A percentile compares a stretch with the other conserved stretches of the same genome.
These are phyloP conservation scores for Euproctis similis DNA, from an alignment of 2,888 invertebrate species.

Conservation along the genomic window DNA sequence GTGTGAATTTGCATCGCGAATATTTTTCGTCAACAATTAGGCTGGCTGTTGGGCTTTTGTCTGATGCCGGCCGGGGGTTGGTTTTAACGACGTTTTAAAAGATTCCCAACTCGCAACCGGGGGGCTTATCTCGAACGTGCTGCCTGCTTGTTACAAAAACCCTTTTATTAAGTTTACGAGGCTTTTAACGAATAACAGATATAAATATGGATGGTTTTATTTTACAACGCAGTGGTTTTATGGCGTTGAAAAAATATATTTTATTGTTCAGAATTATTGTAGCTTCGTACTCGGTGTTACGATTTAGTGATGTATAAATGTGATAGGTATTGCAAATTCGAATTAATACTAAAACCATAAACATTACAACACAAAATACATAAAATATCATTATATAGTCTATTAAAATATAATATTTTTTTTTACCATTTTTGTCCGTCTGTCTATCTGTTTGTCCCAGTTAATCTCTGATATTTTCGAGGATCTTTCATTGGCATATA, in stretches of 20 bases:
- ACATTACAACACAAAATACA: too few relatives aligned
- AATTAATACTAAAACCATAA: too few relatives aligned
- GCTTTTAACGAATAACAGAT: slow-evolving; percentile 70
- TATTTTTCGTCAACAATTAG: slow-evolving; percentile 75
- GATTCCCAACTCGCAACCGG: slow-evolving; percentile 61
- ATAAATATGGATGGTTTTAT: slow-evolving; percentile 62
- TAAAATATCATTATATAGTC: too few relatives aligned
- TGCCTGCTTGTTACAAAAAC: slow-evolving; percentile 64
- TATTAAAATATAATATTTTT: too few relatives aligned
- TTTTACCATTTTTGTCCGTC: too few relatives aligned
- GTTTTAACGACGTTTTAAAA: slow-evolving; percentile 75
- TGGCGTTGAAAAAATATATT: too few relatives aligned
- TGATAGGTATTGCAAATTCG: too few relatives aligned
- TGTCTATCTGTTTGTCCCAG: too few relatives aligned
- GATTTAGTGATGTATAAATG: too few relatives aligned
- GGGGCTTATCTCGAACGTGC: slow-evolving; percentile 68
- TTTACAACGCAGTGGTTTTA: slow-evolving; percentile 55
- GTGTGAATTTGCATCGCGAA: slow-evolving; percentile 72
- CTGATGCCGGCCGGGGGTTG: slow-evolving; percentile 58
- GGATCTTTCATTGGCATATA: too few relatives aligned
- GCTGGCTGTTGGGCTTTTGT: slow-evolving; percentile 63
- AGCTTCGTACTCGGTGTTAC: neutral
- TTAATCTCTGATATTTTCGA: too few relatives aligned
- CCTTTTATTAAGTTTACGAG: slow-evolving; percentile 73
- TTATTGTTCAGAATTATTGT: too few relatives aligned